A percentile compares a stretch with the other conserved stretches of the same genome.
Conservation (phyloP, 2,888 invertebrate species). For the Opisthograptis luteolata region DNA sequence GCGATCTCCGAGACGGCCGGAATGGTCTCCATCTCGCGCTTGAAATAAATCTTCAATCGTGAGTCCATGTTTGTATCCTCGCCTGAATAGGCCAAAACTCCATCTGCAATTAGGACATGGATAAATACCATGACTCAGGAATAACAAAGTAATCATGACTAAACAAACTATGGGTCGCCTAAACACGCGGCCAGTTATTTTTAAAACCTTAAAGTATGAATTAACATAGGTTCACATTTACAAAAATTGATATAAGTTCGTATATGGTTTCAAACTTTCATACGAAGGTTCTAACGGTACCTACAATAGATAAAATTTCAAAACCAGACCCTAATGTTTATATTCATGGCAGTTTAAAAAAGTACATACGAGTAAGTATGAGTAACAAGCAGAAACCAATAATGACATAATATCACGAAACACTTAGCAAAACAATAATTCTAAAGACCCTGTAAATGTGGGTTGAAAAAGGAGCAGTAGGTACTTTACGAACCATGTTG, state of each 20-base stretch:
- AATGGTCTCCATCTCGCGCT: slow-evolving; percentile 85
- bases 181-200: too few species aligned
- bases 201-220: too few species aligned
- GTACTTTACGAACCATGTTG: not conserved
- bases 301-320: too few species aligned
- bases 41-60: slow-evolving; percentile 87
- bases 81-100: slow-evolving; percentile 86
- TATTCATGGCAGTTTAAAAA: too few species aligned
- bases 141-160: slow-evolving; percentile 5
- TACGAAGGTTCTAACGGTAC: too few species aligned
- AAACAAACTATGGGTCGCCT: not conserved
- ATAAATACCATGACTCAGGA: not conserved
- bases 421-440: slow-evolving; percentile 16
- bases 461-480: slow-evolving; percentile 2
- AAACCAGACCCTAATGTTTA: too few species aligned
- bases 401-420: not conserved
- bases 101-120: slow-evolving; percentile 80
- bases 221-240: too few species aligned
- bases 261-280: too few species aligned
- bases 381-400: too few species aligned
- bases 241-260: too few species aligned
- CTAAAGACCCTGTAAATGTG: slow-evolving; percentile 4
- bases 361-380: too few species aligned
- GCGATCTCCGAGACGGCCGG: slow-evolving; percentile 86
- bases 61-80: slow-evolving; percentile 86